Conservation (phyloP, 2,888 invertebrate genomes). For the Ligdia adustata region DNA sequence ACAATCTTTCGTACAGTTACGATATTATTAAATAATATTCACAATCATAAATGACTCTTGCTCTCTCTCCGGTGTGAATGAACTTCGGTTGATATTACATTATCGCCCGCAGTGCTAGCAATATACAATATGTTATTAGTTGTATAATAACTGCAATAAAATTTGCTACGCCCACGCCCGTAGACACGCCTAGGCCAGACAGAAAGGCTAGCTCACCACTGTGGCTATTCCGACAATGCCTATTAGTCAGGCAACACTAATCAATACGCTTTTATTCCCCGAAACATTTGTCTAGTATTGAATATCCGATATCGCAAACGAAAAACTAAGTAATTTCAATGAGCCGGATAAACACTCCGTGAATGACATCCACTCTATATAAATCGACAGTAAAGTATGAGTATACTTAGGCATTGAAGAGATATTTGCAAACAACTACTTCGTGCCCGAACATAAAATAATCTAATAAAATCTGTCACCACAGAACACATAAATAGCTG, state of each 20-base stretch:
- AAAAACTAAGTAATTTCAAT: no score
- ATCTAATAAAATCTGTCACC: no score
- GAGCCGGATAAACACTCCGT: no score
- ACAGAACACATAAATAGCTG: no score
- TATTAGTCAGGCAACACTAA: constrained; percentile 57
- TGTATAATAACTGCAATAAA: constrained; percentile 48
- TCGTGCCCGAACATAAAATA: no score
- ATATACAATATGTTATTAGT: constrained; percentile 45
- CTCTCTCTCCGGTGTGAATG: constrained; percentile 51
- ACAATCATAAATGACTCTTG: constrained; percentile 45
- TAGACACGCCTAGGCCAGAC: constrained; percentile 47
- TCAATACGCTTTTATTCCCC: constrained; percentile 63
- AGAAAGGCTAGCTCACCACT: constrained; percentile 38
- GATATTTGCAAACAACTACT: no score
- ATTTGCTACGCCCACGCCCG: constrained; percentile 49
- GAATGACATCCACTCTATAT: no score
- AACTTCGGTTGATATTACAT: constrained; percentile 52
- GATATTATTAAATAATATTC: constrained; percentile 30
- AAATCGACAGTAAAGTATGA: neutral
- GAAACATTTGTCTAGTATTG: constrained; percentile 48
- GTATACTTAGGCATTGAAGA: neutral
- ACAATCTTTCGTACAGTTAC: constrained; percentile 31
- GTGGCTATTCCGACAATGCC: constrained; percentile 45
- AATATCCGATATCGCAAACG: constrained; percentile 42
- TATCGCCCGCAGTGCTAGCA: constrained; percentile 45